Conservation (phyloP, 1,140 invertebrate species). For the Drosophila orena region DNA sequence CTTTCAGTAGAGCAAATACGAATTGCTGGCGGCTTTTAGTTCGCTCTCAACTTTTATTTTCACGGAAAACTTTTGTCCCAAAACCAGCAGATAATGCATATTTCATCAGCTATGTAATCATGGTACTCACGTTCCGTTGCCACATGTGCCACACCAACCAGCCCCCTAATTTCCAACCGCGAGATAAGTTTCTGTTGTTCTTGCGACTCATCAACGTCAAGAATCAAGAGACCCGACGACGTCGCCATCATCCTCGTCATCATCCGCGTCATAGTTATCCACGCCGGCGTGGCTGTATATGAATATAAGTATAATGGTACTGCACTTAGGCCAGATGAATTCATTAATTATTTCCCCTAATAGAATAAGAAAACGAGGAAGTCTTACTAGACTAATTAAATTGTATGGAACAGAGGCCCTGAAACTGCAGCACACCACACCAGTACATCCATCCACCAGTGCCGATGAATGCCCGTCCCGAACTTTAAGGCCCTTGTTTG, state of each 20-base stretch:
- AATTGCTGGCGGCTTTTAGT: neutral
- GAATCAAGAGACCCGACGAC: conserved; percentile 33
- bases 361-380: conserved; percentile 41
- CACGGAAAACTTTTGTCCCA: conserved; percentile 22
- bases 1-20: conserved; percentile 13
- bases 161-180: conserved; percentile 15
- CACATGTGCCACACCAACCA: conserved; percentile 23
- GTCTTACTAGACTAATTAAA: conserved; percentile 68
- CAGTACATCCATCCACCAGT: too few species aligned
- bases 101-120: conserved; percentile 45
- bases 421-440: neutral
- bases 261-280: conserved; percentile 12
- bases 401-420: conserved; percentile 34
- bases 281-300: neutral
- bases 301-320: conserved; percentile 53
- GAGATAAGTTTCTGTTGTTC: conserved; percentile 49
- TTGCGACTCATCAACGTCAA: conserved; percentile 44
- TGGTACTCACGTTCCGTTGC: conserved; percentile 19
- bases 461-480: conserved; percentile 50
- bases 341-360: conserved; percentile 75
- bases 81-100: conserved; percentile 33
- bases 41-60: conserved; percentile 33
- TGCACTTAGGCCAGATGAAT: conserved; percentile 76
- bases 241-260: conserved; percentile 30
- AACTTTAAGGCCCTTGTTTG: conserved; percentile 47